Evolutionary conservation across 2,888 invertebrate species (phyloP).

Genomic region (Campoplex capitator): DNA sequence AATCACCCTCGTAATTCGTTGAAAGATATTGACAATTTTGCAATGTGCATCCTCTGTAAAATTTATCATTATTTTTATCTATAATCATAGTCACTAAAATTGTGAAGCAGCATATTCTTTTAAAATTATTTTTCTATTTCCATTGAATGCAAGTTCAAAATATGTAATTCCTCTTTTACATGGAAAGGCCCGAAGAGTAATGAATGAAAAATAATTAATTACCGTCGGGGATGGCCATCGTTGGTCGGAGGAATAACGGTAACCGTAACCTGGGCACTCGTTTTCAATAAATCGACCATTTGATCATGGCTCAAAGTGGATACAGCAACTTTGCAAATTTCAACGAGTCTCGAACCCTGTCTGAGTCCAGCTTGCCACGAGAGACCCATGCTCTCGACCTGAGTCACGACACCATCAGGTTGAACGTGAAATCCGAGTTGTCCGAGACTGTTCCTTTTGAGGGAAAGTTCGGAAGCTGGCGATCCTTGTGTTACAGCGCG

Average conservation of each 20-base stretch:
- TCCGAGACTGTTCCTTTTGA: slow-evolving; percentile 92
- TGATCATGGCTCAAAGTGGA: slow-evolving; percentile 95
- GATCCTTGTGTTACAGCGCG: slow-evolving; percentile 92
- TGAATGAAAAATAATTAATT: slow-evolving; percentile 53
- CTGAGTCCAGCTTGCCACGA: slow-evolving; percentile 94
- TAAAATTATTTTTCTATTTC: neutral
- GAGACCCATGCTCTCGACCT: slow-evolving; percentile 91
- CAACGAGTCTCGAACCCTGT: slow-evolving; percentile 95
- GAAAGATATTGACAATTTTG: slow-evolving; percentile 88
- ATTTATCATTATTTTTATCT: neutral
- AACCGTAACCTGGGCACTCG: slow-evolving; percentile 94
- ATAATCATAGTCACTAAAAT: neutral
- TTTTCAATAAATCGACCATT: slow-evolving; percentile 96
- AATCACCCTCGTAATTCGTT: slow-evolving; percentile 88
- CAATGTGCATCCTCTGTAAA: slow-evolving; percentile 87
- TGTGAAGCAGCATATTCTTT: neutral
- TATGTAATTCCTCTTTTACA: neutral
- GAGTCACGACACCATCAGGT: slow-evolving; percentile 96
- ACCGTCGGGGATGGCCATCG: slow-evolving; percentile 89
- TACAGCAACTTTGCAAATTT: slow-evolving; percentile 95
- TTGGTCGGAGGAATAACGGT: slow-evolving; percentile 91
- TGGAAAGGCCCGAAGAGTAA: neutral
- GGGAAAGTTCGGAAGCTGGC: slow-evolving; percentile 91
- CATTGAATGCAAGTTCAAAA: neutral
- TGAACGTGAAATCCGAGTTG: slow-evolving; percentile 96